Evolutionary conservation across 1,140 invertebrate genomes (phyloP).

Genomic region (Tetragnatha versicolor): DNA sequence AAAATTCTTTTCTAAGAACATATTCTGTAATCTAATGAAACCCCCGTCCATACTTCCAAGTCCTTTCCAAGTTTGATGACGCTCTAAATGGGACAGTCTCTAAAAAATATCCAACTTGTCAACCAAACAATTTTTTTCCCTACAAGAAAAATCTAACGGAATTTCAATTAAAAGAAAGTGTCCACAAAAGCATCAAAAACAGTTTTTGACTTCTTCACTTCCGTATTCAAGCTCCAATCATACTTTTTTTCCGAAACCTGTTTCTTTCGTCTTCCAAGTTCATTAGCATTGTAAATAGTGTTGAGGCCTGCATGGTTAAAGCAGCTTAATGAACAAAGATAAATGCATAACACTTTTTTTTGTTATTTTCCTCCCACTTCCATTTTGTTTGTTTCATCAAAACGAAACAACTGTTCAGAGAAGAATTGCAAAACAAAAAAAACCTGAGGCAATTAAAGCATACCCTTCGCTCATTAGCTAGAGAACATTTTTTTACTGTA

Average conservation of each 20-base stretch:
- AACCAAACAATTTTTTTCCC: background rate
- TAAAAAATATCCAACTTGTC: background rate
- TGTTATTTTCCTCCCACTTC: background rate
- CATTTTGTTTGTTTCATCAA: background rate
- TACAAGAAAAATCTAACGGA: background rate
- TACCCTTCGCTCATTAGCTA: slow-evolving; percentile 42
- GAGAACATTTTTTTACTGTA: background rate
- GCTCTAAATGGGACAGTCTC: too few species aligned
- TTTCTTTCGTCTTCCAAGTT: background rate
- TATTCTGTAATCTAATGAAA: too few species aligned
- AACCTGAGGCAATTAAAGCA: slow-evolving; percentile 16
- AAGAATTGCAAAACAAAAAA: slow-evolving; percentile 17
- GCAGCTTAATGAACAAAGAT: slow-evolving; percentile 45
- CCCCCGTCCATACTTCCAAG: too few species aligned
- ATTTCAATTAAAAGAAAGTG: background rate
- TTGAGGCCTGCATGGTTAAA: background rate
- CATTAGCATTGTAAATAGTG: slow-evolving; percentile 40
- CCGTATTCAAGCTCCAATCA: background rate
- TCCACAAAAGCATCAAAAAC: background rate
- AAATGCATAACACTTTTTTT: slow-evolving; percentile 27
- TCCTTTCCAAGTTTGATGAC: too few species aligned
- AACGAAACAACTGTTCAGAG: slow-evolving; percentile 18
- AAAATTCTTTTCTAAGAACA: too few species aligned
- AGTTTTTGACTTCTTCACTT: slow-evolving; percentile 17
- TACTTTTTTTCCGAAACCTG: background rate